Conservation (phyloP, 2,113 vertebrate species). For the Thunnus thynnus region DNA sequence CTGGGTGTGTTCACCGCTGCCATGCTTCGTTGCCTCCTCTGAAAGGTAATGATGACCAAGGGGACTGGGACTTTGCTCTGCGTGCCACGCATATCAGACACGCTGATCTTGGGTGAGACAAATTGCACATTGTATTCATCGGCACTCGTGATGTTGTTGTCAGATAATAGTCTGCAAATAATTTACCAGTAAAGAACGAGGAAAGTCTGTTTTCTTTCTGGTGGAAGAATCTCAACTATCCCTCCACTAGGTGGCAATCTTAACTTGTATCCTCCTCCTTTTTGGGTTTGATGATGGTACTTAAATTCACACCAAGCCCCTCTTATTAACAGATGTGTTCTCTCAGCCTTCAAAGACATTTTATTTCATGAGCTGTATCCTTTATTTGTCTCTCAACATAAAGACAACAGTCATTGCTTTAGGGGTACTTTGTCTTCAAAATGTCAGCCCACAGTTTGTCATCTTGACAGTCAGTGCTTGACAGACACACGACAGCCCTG, state of each 20-base stretch:
- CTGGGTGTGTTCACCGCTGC: conserved; percentile 66
- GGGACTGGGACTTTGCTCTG: conserved; percentile 71
- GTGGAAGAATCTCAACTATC: not conserved
- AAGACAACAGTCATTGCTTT: conserved; percentile 20
- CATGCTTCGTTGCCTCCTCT: conserved; percentile 66
- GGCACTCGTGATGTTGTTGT: conserved; percentile 31
- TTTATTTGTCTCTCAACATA: conserved; percentile 14
- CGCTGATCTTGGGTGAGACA: conserved; percentile 60
- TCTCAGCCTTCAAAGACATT: not conserved
- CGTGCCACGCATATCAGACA: conserved; percentile 64
- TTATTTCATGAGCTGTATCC: not conserved
- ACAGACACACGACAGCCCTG: conserved; percentile 41
- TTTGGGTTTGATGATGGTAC: not conserved
- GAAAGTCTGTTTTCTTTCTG: conserved; percentile 4
- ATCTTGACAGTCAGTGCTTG: conserved; percentile 30
- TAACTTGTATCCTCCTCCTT: conserved; percentile 22
- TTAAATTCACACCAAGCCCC: not conserved
- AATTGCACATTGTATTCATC: conserved; percentile 53
- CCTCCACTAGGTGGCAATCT: conserved; percentile 82
- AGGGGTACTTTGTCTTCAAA: conserved; percentile 28
- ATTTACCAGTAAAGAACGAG: conserved; percentile 47
- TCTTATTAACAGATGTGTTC: conserved; percentile 9
- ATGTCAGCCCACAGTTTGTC: conserved; percentile 31
- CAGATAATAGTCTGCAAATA: conserved; percentile 61
- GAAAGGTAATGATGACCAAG: conserved; percentile 79